Evolutionary conservation across 2,888 invertebrate species (phyloP).

Genomic region (Mesochorus sp.): DNA sequence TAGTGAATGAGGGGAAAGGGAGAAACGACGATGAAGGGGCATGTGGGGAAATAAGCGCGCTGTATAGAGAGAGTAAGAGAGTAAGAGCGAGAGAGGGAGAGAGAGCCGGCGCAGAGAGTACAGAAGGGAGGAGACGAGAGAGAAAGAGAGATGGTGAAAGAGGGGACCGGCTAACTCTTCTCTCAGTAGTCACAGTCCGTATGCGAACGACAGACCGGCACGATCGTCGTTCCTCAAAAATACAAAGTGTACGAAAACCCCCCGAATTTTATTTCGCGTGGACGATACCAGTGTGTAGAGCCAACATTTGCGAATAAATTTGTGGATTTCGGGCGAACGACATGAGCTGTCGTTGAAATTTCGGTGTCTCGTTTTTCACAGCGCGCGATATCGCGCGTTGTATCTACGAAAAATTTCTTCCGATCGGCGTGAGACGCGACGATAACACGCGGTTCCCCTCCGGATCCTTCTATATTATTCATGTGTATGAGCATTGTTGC

Average conservation of each 20-base stretch:
- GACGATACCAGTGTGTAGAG: neutral
- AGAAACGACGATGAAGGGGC: conserved; percentile 18
- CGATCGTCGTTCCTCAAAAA: conserved; percentile 46
- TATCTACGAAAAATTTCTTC: no score
- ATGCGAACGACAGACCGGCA: conserved; percentile 55
- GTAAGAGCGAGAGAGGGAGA: conserved; percentile 30
- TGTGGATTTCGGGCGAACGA: no score
- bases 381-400: no score
- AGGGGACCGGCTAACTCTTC: conserved; percentile 55
- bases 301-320: neutral
- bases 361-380: no score
- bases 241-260: conserved; percentile 8
- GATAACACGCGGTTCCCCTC: neutral
- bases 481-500: neutral
- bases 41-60: conserved; percentile 41
- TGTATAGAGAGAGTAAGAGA: neutral
- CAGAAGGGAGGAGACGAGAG: no score
- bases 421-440: neutral
- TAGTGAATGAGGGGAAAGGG: neutral
- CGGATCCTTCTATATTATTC: neutral
- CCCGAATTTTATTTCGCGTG: neutral
- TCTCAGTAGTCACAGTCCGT: conserved; percentile 57
- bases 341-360: no score
- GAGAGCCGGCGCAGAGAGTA: no score
- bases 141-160: conserved; percentile 38